A percentile compares a stretch with the other conserved stretches of the same genome.
Conservation (phyloP, 2,113 vertebrate genomes). For the Arenaria interpres region DNA sequence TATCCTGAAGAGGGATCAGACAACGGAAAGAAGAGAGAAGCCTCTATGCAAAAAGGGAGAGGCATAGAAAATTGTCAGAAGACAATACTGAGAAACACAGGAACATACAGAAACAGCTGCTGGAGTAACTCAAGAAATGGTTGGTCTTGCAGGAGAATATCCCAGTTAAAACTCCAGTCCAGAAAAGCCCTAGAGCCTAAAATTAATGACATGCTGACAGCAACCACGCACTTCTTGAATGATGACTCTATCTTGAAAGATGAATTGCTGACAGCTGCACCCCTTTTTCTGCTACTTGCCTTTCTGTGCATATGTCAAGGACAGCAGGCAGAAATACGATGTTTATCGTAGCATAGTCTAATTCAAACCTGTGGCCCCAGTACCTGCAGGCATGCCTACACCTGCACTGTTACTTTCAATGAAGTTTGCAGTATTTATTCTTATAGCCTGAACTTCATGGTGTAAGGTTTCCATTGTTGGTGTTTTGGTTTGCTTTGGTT, state of each 20-base stretch:
- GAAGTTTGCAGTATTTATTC: not conserved
- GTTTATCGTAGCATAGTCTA: not conserved
- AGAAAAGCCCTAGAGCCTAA: not conserved
- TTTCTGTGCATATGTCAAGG: not conserved
- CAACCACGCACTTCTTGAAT: fast-evolving
- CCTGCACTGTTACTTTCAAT: not conserved
- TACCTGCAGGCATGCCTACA: not conserved
- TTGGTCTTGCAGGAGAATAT: not conserved
- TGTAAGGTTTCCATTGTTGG: not conserved
- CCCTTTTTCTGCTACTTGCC: not conserved
- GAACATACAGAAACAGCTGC: not conserved
- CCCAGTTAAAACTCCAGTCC: not conserved
- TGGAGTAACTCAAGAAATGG: not conserved
- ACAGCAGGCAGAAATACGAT: not conserved
- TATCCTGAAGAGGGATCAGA: not conserved
- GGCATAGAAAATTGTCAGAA: not conserved
- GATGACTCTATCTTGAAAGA: too few relatives aligned
- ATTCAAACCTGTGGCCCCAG: not conserved
- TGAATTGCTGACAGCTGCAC: not conserved
- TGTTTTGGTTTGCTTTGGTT: not conserved
- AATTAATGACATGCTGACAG: not conserved
- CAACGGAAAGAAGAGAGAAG: not conserved
- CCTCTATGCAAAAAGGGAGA: not conserved
- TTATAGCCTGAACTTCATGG: not conserved
- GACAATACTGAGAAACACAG: not conserved